Evolutionary conservation across 1,140 invertebrate genomes (phyloP), one percentile per base, ranked within the genome.

Genomic region (Drosophila truncata): DNA sequence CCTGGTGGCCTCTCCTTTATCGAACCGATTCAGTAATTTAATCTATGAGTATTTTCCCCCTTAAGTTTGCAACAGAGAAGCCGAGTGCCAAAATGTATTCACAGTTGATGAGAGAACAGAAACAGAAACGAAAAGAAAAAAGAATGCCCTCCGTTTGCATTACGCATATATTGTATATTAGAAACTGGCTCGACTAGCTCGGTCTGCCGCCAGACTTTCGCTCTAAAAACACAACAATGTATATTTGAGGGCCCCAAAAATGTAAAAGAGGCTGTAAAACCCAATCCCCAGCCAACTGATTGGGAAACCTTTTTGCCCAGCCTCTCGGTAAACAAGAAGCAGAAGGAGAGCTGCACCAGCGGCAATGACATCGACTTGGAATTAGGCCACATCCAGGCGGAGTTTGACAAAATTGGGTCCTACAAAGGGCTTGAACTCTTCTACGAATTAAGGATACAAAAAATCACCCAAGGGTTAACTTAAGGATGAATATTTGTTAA

Each of bases 341-440:
- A 46, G 42, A 61, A 50, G 42, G 20, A 71, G 20, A 35, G 29
- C 35, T 39, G 66, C 69, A 71, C 35, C 70, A 52, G 44, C 55
- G 47, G 27, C 44, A 74, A 62, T 49, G 58, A 62, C 60, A 80
- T 80, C 67, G 66, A 23, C 63, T 78, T 14, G 25, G 72, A 86
- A 82, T 77, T 87, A 69, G 83, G 79, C 75, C 83, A 86, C 75
- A 78, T 76, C 63, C 75, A 65, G 69, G 62, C 58, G 75, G 50
- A 37, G 33, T 37, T 23, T 20, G 54, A 37, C 29, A 33, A 50
- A 50, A 16, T 31, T 31, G 27, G 47, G 47, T 50, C 47, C 29
- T 13, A 44, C 9, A 4, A 6, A 4, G 14, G 23, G 1, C 14
- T 25, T 14, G 13, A 35, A 23, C 14, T 31, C 14, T 11, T 4